Conservation (phyloP, 1,140 invertebrate genomes). For the Caenorhabditis elegans region WBcel235 BX284606.5:9100501-9101000, state of each 20-base stretch:
- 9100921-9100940: conserved; percentile 1
- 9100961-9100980: neutral
- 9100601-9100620: too few relatives aligned
- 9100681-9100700: too few relatives aligned
- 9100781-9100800: neutral
- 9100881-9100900: neutral
- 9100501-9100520: too few relatives aligned
- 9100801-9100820: neutral
- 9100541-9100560: too few relatives aligned
- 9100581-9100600: too few relatives aligned
- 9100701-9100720: too few relatives aligned
- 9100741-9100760: conserved; percentile 10
- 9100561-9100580: too few relatives aligned
- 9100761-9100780: conserved; percentile 10
- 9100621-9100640: too few relatives aligned
- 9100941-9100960: neutral
- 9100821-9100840: conserved; percentile 17
- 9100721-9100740: too few relatives aligned
- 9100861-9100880: neutral
- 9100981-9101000: neutral
- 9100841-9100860: conserved; percentile 23
- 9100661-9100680: too few relatives aligned
- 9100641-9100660: too few relatives aligned
- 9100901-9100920: neutral
- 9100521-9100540: too few relatives aligned